phyloP scores from a whole-genome alignment of 2,113 vertebrate genomes.

The Xenopus laevis region DNA sequence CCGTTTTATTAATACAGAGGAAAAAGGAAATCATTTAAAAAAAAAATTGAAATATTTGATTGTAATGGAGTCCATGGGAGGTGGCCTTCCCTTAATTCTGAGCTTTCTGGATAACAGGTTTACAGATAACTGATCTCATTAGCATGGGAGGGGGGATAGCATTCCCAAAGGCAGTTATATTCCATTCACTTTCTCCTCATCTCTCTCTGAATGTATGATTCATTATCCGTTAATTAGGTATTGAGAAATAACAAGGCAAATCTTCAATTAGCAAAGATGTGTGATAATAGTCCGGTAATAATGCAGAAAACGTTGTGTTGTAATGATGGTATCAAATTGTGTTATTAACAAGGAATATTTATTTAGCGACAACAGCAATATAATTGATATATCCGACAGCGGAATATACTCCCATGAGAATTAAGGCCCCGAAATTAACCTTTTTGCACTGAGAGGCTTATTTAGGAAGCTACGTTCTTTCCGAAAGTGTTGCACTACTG shows the following conservation, averaged over 20 bases:
- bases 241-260: slow-evolving; percentile 31
- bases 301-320: slow-evolving; percentile 5
- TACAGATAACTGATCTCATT: too few relatives aligned
- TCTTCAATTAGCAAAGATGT: slow-evolving; percentile 33
- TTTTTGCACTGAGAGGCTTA: background rate
- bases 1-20: too few relatives aligned
- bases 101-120: too few relatives aligned
- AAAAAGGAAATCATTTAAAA: too few relatives aligned
- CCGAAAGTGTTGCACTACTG: too few relatives aligned
- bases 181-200: slow-evolving; percentile 21
- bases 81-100: too few relatives aligned
- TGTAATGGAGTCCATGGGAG: too few relatives aligned
- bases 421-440: background rate
- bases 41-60: too few relatives aligned
- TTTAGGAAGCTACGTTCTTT: too few relatives aligned
- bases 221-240: slow-evolving; percentile 41
- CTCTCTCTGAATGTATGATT: slow-evolving; percentile 28
- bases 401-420: background rate
- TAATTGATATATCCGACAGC: background rate
- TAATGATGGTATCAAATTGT: slow-evolving; percentile 15
- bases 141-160: too few relatives aligned
- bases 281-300: slow-evolving; percentile 34
- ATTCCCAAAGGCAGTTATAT: background rate
- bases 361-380: background rate
- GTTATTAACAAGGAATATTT: slow-evolving; percentile 23